These are phyloP conservation scores for Tiliacea aurago DNA, from an alignment of 2,888 invertebrate species.

Conservation along the genomic window DNA sequence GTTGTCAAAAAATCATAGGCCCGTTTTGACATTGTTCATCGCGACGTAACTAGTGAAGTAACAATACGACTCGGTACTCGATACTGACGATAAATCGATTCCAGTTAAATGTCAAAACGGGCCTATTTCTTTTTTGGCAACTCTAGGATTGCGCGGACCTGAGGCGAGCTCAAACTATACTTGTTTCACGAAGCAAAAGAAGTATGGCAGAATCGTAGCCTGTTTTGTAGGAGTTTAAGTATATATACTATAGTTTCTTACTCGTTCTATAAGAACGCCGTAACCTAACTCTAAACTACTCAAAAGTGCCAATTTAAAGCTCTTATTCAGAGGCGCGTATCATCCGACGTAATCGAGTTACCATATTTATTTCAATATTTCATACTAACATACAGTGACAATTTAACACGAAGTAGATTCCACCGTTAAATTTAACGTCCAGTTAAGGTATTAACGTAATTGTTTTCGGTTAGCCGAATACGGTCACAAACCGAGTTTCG, in stretches of 20 bases:
- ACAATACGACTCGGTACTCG: no score
- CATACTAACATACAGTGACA: constrained; percentile 1
- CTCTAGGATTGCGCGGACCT: no score
- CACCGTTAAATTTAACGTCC: background rate
- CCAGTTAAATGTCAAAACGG: no score
- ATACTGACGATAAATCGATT: no score
- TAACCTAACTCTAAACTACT: constrained; percentile 9
- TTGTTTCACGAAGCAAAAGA: background rate
- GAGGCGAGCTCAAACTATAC: no score
- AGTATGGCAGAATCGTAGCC: background rate
- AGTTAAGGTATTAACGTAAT: background rate
- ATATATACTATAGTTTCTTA: constrained; percentile 6
- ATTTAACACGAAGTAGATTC: constrained; percentile 5
- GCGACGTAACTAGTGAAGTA: no score
- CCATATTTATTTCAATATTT: constrained; percentile 9
- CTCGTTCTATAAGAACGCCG: constrained; percentile 10
- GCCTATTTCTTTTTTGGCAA: no score
- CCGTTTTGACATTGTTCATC: no score
- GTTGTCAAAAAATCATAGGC: no score
- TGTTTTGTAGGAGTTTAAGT: constrained; percentile 10
- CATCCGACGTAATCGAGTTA: background rate
- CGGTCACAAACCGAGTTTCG: background rate
- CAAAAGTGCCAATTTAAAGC: constrained; percentile 24
- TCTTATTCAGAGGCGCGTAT: constrained; percentile 16
- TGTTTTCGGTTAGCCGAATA: background rate